These are phyloP conservation scores for Montifringilla adamsi DNA, from an alignment of 2,113 vertebrate species.

Conservation along the genomic window DNA sequence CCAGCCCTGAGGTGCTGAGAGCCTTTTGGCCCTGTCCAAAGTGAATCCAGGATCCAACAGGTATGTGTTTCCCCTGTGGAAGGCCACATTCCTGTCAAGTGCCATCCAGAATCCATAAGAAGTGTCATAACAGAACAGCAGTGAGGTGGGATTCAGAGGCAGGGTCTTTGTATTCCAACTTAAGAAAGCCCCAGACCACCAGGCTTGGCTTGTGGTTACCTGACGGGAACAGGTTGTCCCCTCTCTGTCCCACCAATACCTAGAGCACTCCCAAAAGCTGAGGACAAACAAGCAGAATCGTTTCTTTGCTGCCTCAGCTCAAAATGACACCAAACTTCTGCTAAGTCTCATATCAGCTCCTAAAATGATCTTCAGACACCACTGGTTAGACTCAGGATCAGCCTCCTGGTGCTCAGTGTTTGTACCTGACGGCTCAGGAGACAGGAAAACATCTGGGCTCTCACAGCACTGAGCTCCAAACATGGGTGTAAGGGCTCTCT, in stretches of 20 bases:
- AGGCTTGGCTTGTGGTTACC: neutral
- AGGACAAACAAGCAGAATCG: neutral
- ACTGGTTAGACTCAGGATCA: neutral
- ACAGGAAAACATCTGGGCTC: neutral
- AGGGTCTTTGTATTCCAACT: neutral
- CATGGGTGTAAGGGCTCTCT: rapidly evolving
- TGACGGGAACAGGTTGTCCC: neutral
- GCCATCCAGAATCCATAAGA: neutral
- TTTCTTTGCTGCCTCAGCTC: neutral
- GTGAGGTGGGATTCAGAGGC: neutral
- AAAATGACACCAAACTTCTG: neutral
- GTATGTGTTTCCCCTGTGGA: neutral
- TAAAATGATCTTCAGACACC: neutral
- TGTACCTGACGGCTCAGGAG: neutral
- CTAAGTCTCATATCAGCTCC: neutral
- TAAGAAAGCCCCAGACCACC: neutral
- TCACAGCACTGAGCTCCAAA: neutral
- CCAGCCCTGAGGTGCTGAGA: neutral
- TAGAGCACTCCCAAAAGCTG: neutral
- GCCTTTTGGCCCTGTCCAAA: neutral
- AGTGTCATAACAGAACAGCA: neutral
- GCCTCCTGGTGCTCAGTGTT: neutral
- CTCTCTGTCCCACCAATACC: neutral
- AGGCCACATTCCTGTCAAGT: rapidly evolving
- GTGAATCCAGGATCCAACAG: neutral